Conservation (phyloP, 2,797 vertebrate species). For the Ataeniobius toweri region DNA sequence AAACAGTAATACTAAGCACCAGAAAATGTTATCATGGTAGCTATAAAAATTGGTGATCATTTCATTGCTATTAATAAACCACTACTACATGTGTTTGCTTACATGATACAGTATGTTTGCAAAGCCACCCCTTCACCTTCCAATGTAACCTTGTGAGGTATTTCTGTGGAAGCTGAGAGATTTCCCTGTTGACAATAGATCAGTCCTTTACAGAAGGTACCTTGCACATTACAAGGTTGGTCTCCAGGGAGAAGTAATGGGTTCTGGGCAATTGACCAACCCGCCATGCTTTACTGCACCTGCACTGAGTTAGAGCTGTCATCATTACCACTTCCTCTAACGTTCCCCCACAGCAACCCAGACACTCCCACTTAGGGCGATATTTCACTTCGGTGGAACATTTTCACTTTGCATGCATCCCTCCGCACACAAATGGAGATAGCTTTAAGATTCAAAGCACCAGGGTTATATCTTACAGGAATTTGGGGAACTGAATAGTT, state of each 20-base stretch:
- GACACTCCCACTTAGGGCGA: constrained; percentile 76
- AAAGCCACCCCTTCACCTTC: constrained; percentile 50
- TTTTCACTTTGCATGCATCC: constrained; percentile 62
- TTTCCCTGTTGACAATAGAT: constrained; percentile 83
- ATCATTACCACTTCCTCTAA: constrained; percentile 84
- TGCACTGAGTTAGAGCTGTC: constrained; percentile 84
- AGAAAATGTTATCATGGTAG: too few species aligned
- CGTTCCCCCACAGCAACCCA: constrained; percentile 78
- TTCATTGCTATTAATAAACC: background rate
- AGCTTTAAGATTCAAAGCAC: constrained; percentile 47
- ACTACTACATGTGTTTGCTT: constrained; percentile 5
- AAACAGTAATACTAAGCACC: background rate
- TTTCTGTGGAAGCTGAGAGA: constrained; percentile 75
- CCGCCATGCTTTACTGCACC: constrained; percentile 84
- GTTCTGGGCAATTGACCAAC: constrained; percentile 85
- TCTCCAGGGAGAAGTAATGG: constrained; percentile 83
- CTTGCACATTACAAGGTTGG: constrained; percentile 83
- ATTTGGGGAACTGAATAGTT: constrained; percentile 44
- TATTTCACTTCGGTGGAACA: constrained; percentile 76
- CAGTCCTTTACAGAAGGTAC: constrained; percentile 80
- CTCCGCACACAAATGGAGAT: constrained; percentile 48
- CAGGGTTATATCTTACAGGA: constrained; percentile 56
- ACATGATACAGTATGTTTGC: constrained; percentile 21
- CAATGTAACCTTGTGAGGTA: constrained; percentile 75
- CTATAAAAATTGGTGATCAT: background rate